Conservation (phyloP, 2,797 vertebrate genomes). For the Gymnoscopelus microlampas region DNA sequence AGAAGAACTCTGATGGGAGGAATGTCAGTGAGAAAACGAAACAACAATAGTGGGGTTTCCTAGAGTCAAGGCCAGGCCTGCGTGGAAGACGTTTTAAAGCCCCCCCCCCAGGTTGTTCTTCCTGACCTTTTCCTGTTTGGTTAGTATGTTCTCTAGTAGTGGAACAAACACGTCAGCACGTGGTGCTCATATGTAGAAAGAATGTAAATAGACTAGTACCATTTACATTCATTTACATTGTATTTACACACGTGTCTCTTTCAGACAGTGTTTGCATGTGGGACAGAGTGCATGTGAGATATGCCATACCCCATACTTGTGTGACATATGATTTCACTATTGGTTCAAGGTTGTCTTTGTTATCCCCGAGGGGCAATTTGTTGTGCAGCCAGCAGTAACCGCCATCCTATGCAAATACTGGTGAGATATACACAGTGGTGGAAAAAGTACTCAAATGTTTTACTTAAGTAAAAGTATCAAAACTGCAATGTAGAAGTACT, state of each 20-base stretch:
- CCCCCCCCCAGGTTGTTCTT: constrained; percentile 32
- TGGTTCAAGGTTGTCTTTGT: too few relatives aligned
- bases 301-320: background rate
- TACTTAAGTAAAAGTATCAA: too few relatives aligned
- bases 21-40: constrained; percentile 9
- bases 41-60: constrained; percentile 53
- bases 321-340: too few relatives aligned
- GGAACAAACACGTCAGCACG: constrained; percentile 28
- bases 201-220: too few relatives aligned
- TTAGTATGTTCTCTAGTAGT: background rate
- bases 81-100: background rate
- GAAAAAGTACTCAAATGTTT: too few relatives aligned
- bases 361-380: too few relatives aligned
- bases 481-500: too few relatives aligned
- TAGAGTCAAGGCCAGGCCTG: constrained; percentile 21
- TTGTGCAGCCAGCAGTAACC: too few relatives aligned
- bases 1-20: background rate
- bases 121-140: constrained; percentile 55
- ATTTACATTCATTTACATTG: too few relatives aligned
- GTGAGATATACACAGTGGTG: too few relatives aligned
- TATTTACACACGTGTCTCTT: background rate
- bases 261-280: background rate
- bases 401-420: too few relatives aligned
- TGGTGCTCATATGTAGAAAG: background rate
- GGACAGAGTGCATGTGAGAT: background rate